Base-by-base conservation (phyloP, 1,140 invertebrate genomes). In the Aphaenogaster ashmeadi region DNA sequence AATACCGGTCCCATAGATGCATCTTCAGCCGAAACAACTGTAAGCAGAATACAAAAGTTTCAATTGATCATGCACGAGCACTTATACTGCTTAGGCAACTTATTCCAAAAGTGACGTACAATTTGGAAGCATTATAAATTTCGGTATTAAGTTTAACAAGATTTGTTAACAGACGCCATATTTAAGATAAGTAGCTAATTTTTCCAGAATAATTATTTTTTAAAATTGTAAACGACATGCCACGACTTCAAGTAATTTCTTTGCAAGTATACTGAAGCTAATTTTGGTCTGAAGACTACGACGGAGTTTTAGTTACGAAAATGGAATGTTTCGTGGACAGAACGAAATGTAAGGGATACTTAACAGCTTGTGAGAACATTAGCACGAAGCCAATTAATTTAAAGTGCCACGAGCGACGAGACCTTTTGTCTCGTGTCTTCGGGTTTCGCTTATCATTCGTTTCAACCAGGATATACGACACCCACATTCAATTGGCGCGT, bases 1-100 rank as follows among this genome's bases (percentile, higher is more conserved):
- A 99, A 99, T 71, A 99, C 98, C 9, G 98, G 98, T 92, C 98
- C 98, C 93, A 97, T 97, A 44, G 96, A 97, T 92, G 97, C 97
- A 93, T 98, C 97, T 93, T 97, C 97, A 86, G 96, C 96, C 11
- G 77, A 85, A 56, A 93, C 95, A 80, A 86, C 93, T 93, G 71
- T 50, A 88, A 78, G 36, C 27, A 79, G 60, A 54, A 33, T 13
- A 18, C 11, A 54, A 27, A 74, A n/a, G 44, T 62, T 86, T 50
- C 1, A 0, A 33, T n/a, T 27, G 0, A 54, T 66, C 6, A 11
- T 33, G 15, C 33, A 11, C 11, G 7, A 27, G 47, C 5, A 3
- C n/a, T 27, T 7, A 18, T 41, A 38, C 18, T n/a, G 11, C 2
- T 33, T 1, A 27, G 44, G 11, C 50, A 27, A 56, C 67, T 75